A percentile compares a stretch with the other conserved stretches of the same genome.
Conservation (phyloP, 2,113 vertebrate genomes). For the Tetrao urogallus region DNA sequence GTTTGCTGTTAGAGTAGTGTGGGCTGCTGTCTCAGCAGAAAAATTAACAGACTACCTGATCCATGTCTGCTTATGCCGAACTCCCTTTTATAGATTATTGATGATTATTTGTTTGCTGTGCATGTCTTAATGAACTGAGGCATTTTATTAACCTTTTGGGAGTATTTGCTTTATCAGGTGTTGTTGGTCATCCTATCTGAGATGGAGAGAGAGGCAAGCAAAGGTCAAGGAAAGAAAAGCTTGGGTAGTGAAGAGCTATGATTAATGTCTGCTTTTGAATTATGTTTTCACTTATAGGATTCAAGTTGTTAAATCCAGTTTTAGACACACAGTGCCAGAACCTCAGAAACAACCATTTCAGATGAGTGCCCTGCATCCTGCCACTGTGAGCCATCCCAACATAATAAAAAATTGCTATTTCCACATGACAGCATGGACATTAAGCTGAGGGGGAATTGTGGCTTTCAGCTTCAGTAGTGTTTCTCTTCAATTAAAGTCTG, state of each 20-base stretch:
- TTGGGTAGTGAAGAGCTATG: not conserved
- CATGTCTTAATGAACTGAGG: not conserved
- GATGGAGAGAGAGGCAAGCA: not conserved
- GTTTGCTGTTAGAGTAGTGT: not conserved
- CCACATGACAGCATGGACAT: not conserved
- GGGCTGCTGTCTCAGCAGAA: not conserved
- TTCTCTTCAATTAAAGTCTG: not conserved
- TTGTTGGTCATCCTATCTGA: not conserved
- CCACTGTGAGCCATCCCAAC: not conserved
- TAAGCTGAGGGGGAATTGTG: not conserved
- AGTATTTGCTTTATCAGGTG: not conserved
- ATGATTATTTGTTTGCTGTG: conserved; percentile 6
- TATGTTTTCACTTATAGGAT: not conserved
- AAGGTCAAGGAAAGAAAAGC: not conserved
- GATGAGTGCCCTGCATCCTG: not conserved
- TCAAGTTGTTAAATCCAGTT: not conserved
- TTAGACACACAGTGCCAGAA: not conserved
- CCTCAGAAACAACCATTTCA: not conserved
- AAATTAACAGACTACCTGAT: not conserved
- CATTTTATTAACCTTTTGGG: not conserved
- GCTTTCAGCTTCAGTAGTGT: not conserved
- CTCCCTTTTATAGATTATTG: not conserved
- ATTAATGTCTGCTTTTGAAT: not conserved
- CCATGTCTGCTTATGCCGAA: not conserved
- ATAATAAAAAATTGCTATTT: not conserved